phyloP scores from a whole-genome alignment of 1,140 invertebrate species.

The Conus ventricosus region DNA sequence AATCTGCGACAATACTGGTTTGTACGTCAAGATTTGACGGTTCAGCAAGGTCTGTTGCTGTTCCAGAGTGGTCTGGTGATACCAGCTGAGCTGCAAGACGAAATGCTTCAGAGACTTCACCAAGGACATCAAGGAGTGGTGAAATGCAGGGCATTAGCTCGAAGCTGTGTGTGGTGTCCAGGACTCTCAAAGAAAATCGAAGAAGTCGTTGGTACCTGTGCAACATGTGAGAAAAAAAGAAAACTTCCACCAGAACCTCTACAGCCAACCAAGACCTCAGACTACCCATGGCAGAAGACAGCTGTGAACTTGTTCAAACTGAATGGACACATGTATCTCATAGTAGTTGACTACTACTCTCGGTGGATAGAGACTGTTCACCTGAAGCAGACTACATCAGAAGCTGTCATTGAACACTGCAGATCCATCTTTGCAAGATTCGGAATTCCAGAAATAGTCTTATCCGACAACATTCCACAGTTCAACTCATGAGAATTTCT shows the following conservation, averaged over 20 bases:
- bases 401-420: conserved; percentile 34
- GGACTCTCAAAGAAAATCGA: conserved; percentile 4
- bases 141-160: conserved; percentile 25
- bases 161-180: neutral
- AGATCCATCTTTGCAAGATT: conserved; percentile 12
- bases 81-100: conserved; percentile 10
- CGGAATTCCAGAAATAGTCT: neutral
- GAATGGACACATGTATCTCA: conserved; percentile 34
- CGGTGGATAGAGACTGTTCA: conserved; percentile 51
- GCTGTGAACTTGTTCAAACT: conserved; percentile 38
- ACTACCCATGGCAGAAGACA: conserved; percentile 40
- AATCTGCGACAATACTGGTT: neutral
- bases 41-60: conserved; percentile 10
- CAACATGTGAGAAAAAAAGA: neutral
- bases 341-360: conserved; percentile 58
- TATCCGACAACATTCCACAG: conserved; percentile 19
- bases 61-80: conserved; percentile 15
- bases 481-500: conserved; percentile 19
- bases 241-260: conserved; percentile 20
- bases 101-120: conserved; percentile 17
- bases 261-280: conserved; percentile 12
- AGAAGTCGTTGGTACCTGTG: neutral
- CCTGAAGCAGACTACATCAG: conserved; percentile 41
- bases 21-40: neutral
- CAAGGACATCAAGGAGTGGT: conserved; percentile 13